Evolutionary conservation across 2,113 vertebrate genomes (phyloP).

Genomic region (Cariama cristata): DNA sequence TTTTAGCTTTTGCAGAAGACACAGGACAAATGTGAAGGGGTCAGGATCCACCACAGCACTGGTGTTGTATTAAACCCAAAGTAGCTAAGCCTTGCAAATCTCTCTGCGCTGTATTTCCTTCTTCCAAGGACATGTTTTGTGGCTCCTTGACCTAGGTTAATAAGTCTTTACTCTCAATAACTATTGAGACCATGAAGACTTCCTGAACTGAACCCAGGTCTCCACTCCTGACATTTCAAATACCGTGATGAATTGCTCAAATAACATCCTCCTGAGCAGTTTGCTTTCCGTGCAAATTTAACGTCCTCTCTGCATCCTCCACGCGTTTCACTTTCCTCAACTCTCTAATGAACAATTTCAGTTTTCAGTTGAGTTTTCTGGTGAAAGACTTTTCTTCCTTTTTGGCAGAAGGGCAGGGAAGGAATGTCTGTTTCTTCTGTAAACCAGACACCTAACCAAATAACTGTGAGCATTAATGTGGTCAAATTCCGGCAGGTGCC

Average conservation of each 20-base stretch:
- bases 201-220: constrained; percentile 1
- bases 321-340: neutral
- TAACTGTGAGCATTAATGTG: neutral
- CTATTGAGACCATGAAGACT: constrained; percentile 29
- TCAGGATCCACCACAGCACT: neutral
- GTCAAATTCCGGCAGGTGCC: neutral
- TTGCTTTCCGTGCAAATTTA: neutral
- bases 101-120: neutral
- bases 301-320: neutral
- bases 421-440: neutral
- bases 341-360: neutral
- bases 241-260: constrained; percentile 3
- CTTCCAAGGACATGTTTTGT: constrained; percentile 28
- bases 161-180: constrained; percentile 63
- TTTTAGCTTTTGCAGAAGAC: constrained; percentile 13
- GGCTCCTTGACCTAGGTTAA: constrained; percentile 56
- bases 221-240: constrained; percentile 32
- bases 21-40: neutral
- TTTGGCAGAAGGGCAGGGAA: neutral
- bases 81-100: constrained; percentile 57
- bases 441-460: neutral
- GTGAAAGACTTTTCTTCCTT: neutral
- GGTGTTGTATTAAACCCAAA: neutral
- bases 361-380: neutral
- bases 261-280: neutral